Base-by-base conservation (phyloP, 2,797 vertebrate genomes). In the Cygnus olor region DNA sequence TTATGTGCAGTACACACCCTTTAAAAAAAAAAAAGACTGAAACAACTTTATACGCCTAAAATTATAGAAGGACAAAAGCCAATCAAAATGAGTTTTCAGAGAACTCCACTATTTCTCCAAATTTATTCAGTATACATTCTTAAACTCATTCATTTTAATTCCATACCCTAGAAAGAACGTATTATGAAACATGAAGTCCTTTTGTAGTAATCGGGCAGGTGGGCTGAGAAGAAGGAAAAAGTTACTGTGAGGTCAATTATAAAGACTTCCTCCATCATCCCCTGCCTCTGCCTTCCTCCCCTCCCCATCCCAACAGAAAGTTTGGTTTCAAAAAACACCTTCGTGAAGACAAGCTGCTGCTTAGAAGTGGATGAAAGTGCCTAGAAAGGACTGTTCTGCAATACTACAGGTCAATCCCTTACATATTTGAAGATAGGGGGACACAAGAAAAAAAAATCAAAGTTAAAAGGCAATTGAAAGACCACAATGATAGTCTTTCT, bases 101-200 rank as follows among this genome's bases (percentile, higher is more conserved):
- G 22, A 49, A 49, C 49, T 19, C 27, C n/a, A 47, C 17, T 70
- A 42, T 51, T 85, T 82, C 42, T 66, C 19, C 68, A 36, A 2
- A 70, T 70, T 92, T 91, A 77, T 72, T 83, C 86, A 84, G 32
- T 68, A 81, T 71, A 77, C 83, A 84, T 70, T 90, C 42, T 90
- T 73, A 69, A 88, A 80, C 18, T 78, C 42, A 74, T 73, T 64
- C 27, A 30, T 14, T 64, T 77, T 17, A 58, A 57, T 69, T 93
- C 81, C 40, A 68, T 60, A 68, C 45, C 89, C 42, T 2, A 69
- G 53, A 40, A 89, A 76, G 14, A 84, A 18, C 5, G 3, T 30
- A 64, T n/a, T 14, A 77, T 10, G 25, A 83, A 94, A 93, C 16
- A 66, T 12, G 24, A 65, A 68, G 49, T 49, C 49, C 47, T 82